phyloP scores from a whole-genome alignment of 35 echinoderm and acorn worm genomes.

The Stichopus chloronotus region DNA sequence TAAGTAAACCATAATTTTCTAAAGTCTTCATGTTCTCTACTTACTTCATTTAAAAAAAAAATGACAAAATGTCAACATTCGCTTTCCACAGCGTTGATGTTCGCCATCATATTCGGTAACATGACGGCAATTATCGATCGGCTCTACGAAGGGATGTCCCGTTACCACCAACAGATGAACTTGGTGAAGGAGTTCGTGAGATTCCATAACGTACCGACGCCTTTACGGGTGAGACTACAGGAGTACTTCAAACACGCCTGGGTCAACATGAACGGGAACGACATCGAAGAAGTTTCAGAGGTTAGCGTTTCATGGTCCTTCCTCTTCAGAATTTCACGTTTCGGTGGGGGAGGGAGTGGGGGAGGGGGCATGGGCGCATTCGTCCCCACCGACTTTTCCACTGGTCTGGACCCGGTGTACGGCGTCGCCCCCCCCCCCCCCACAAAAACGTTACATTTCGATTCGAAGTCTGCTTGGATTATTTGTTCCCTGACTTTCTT shows the following conservation, averaged over 20 bases:
- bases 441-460: too few species aligned
- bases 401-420: too few species aligned
- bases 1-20: too few species aligned
- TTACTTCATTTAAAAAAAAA: too few species aligned
- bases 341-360: too few species aligned
- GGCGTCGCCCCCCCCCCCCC: too few species aligned
- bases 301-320: slow-evolving; percentile 5
- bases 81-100: slow-evolving; percentile 87
- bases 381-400: too few species aligned
- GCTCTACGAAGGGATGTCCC: slow-evolving; percentile 91
- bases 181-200: slow-evolving; percentile 93
- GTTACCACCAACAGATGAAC: slow-evolving; percentile 90
- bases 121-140: slow-evolving; percentile 94
- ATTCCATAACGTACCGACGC: slow-evolving; percentile 94
- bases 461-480: too few species aligned
- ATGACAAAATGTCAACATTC: too few species aligned
- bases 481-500: too few species aligned
- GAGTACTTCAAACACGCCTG: slow-evolving; percentile 95
- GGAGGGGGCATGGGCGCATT: too few species aligned
- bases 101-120: slow-evolving; percentile 91
- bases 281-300: slow-evolving; percentile 90
- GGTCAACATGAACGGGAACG: slow-evolving; percentile 89
- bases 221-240: slow-evolving; percentile 72
- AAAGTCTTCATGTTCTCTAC: too few species aligned
- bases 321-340: slow-evolving; percentile 85